Base-by-base conservation (phyloP, 2,888 invertebrate species). In the Ptilodon capucinus region DNA sequence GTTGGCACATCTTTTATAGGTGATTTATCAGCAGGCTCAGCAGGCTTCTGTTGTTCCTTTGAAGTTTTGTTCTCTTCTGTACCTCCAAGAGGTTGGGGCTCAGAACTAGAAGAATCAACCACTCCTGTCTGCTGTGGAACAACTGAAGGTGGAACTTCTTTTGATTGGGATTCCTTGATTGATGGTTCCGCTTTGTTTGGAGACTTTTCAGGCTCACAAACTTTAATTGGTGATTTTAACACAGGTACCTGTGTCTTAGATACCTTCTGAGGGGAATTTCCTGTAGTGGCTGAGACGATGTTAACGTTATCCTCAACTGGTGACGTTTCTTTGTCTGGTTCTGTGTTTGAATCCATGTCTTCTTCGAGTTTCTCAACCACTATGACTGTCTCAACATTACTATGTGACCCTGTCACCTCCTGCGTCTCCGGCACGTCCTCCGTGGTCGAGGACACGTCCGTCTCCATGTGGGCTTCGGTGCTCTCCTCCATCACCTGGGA, bases 401-500 rank as follows among this genome's bases (percentile, higher is more conserved):
- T 74, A 50, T 74, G 74, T 6, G 79, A 76, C 16, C 75, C 79
- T 14, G 79, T 71, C 42, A 77, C 74, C 63, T 81, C 76, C 64
- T 81, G 79, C 28, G 72, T 68, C 51, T 83, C 82, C 19, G 76
- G 76, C 4, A 78, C 72, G 56, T 87, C 86, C 30, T 76, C 79
- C 14, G 85, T 85, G 41, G 86, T 86, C 19, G 89, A 86, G 28
- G 89, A 81, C 49, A 88, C 86, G 54, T 87, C 85, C 40, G 86
- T 85, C 71, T 88, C 89, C 86, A 86, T 85, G 70, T 82, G 82
- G 48, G 71, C 61, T 55, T 84, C 84, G 54, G 87, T 68, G 58
- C 64, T 79, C 62, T 89, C 88, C 63, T 87, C 89, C 89, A 88
- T 89, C 64, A 76, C 78, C 86, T 88, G 81, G 54, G 73, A 66